A percentile compares a stretch with the other conserved stretches of the same genome.
These are phyloP conservation scores for Toxotes jaculatrix DNA, from an alignment of 2,113 vertebrate species.

Conservation along the genomic window DNA sequence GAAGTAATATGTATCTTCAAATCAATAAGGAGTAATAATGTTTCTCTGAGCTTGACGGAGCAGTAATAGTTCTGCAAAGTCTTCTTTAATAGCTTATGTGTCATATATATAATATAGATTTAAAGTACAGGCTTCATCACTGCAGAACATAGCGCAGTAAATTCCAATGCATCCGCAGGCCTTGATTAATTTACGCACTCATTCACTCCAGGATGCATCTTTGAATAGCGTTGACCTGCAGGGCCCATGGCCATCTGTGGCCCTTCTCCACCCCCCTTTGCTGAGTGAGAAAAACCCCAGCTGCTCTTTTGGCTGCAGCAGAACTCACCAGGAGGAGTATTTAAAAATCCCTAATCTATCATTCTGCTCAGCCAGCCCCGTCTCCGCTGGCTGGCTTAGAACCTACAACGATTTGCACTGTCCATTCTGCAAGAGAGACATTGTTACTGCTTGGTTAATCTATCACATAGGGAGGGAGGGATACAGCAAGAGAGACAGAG, in stretches of 20 bases:
- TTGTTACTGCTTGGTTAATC: constrained; percentile 57
- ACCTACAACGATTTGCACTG: constrained; percentile 62
- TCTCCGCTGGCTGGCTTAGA: constrained; percentile 61
- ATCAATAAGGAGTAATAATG: constrained; percentile 62
- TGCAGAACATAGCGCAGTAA: constrained; percentile 22
- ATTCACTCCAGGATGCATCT: constrained; percentile 65
- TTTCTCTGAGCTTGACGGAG: constrained; percentile 43
- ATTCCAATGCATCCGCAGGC: constrained; percentile 46
- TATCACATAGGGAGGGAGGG: constrained; percentile 38
- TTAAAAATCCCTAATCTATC: constrained; percentile 81
- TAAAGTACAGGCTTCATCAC: constrained; percentile 53
- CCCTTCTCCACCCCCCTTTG: constrained; percentile 35
- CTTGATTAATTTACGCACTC: constrained; percentile 57
- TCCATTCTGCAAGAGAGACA: constrained; percentile 60
- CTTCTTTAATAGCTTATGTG: constrained; percentile 44
- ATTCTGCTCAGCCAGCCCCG: constrained; percentile 65
- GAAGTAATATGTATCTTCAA: constrained; percentile 41
- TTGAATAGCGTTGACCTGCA: constrained; percentile 70
- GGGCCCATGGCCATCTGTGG: constrained; percentile 73
- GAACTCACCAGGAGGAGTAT: constrained; percentile 75
- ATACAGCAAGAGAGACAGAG: constrained; percentile 4
- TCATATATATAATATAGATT: constrained; percentile 62
- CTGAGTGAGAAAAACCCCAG: constrained; percentile 72
- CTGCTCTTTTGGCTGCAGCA: constrained; percentile 73
- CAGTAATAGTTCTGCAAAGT: constrained; percentile 14